Base-by-base conservation (phyloP, 2,888 invertebrate genomes). In the Dioctria rufipes region DNA sequence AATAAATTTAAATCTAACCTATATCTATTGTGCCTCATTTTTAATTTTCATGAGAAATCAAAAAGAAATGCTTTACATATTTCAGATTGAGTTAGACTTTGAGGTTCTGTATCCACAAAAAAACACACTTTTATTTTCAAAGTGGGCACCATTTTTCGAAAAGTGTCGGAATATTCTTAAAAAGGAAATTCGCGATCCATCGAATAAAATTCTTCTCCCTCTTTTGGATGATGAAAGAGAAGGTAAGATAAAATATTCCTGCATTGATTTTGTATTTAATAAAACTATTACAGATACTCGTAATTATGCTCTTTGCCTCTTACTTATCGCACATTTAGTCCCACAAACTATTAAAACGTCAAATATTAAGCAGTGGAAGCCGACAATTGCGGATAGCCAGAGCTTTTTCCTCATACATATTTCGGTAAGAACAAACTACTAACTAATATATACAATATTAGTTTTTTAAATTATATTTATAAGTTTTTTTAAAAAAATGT, bases 1-100 rank as follows among this genome's bases (percentile, higher is more conserved):
- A 46, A n/a, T n/a, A n/a, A n/a, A n/a, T n/a, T n/a, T n/a, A n/a
- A n/a, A n/a, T n/a, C n/a, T n/a, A n/a, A n/a, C n/a, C n/a, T n/a
- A n/a, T n/a, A n/a, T n/a, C n/a, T n/a, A n/a, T n/a, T n/a, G n/a
- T n/a, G n/a, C n/a, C n/a, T 58, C 4, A 5, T 58, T 60, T 11
- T 13, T 5, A 60, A 60, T 11, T 60, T 60, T 13, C 60, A 60
- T 60, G n/a, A 46, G 49, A 46, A 46, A 46, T 46, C 9, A 46
- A 46, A 5, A 46, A 9, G 49, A 46, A 46, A 46, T 46, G 49
- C 9, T 46, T 5, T 5, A 46, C 5, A 5, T 63, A 46, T 67
- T 67, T 43, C n/a, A 67, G 67, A 67, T 67, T 67, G 67, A 67
- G 6, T 4, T 67, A 43, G 67, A 67, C 67, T 67, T 67, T 9